These are phyloP conservation scores for Mola mola DNA, from an alignment of 2,113 vertebrate species.

Conservation along the genomic window DNA sequence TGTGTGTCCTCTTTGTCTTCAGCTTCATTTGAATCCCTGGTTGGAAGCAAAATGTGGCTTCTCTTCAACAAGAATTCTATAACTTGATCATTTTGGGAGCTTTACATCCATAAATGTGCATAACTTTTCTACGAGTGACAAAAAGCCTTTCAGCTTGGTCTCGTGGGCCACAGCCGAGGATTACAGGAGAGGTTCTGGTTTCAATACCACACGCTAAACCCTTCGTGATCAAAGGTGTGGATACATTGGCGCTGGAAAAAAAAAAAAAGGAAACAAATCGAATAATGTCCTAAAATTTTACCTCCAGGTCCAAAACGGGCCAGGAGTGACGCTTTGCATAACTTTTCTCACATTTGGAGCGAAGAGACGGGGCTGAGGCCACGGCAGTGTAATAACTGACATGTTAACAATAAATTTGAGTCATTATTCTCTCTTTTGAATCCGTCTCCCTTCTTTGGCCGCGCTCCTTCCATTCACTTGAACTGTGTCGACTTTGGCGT, in stretches of 20 bases:
- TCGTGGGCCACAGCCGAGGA: no score
- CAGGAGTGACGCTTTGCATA: conserved; percentile 40
- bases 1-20: conserved; percentile 7
- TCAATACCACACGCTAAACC: conserved; percentile 51
- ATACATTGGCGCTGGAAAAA: conserved; percentile 27
- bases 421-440: conserved; percentile 57
- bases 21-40: conserved; percentile 9
- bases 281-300: conserved; percentile 56
- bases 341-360: conserved; percentile 67
- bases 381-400: conserved; percentile 74
- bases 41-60: conserved; percentile 12
- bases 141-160: no score
- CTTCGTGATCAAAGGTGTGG: conserved; percentile 56
- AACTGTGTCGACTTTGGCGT: conserved; percentile 67
- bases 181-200: conserved; percentile 54
- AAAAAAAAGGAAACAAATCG: conserved; percentile 55
- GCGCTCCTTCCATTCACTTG: conserved; percentile 61
- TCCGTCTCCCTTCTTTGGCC: conserved; percentile 46
- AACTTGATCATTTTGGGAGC: not conserved
- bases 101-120: not conserved
- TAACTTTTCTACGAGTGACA: conserved; percentile 68
- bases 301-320: conserved; percentile 38
- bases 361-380: conserved; percentile 46
- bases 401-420: conserved; percentile 62
- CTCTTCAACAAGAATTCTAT: not conserved